A percentile compares a stretch with the other conserved stretches of the same genome.
Evolutionary conservation across 2,113 vertebrate genomes (phyloP).

Genomic region (Todiramphus chloris): DNA sequence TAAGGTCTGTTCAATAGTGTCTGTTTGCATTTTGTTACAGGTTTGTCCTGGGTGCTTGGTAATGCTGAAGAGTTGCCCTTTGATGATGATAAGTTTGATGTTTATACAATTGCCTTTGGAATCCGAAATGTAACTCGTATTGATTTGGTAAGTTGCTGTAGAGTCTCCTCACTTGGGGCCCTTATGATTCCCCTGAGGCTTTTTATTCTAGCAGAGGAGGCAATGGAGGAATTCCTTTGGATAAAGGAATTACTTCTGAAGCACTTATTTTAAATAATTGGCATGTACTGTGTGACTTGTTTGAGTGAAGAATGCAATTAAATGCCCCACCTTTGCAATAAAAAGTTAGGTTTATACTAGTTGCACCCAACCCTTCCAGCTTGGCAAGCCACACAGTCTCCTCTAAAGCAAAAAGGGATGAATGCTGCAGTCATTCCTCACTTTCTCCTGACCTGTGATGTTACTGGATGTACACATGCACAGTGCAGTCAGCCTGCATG

Average conservation of each 20-base stretch:
- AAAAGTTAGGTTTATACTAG: not conserved
- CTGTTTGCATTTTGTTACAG: slow-evolving; percentile 66
- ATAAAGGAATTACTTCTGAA: not conserved
- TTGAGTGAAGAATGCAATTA: not conserved
- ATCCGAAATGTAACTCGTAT: slow-evolving; percentile 95
- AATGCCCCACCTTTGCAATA: not conserved
- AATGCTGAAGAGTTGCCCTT: slow-evolving; percentile 96
- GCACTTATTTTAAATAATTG: not conserved
- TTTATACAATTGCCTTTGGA: slow-evolving; percentile 96
- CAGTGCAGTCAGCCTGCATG: not conserved
- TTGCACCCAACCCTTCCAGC: not conserved
- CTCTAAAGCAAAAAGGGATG: not conserved
- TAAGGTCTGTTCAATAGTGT: not conserved
- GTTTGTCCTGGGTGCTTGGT: slow-evolving; percentile 92
- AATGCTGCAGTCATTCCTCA: not conserved
- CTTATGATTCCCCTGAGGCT: not conserved
- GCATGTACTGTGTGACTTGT: not conserved
- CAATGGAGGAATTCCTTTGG: not conserved
- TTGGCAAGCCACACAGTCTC: not conserved
- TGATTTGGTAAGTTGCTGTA: slow-evolving; percentile 74
- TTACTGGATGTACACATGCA: not conserved
- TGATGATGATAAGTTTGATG: slow-evolving; percentile 88
- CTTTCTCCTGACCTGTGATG: not conserved
- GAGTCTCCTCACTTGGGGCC: not conserved
- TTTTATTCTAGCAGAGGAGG: not conserved